Evolutionary conservation across 53 echinoderm and acorn worm genomes (phyloP).

Genomic region (Echinarachnius parma): DNA sequence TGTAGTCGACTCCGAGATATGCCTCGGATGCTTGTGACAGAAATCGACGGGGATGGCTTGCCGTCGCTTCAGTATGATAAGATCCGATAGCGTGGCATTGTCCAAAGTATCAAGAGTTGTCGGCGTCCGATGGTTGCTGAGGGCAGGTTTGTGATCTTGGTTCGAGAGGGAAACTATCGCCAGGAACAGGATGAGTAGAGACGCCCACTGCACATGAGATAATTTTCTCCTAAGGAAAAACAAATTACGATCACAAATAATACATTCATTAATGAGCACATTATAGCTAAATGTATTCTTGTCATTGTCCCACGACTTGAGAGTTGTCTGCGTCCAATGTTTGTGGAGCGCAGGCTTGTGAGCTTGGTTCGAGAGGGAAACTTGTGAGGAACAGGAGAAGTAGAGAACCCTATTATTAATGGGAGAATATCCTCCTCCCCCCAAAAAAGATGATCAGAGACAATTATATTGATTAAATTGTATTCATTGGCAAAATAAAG

Average conservation of each 20-base stretch:
- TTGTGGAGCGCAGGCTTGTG: too few relatives aligned
- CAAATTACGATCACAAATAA: neutral
- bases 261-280: neutral
- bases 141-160: conserved; percentile 30
- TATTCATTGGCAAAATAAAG: too few relatives aligned
- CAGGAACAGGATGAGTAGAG: conserved; percentile 80
- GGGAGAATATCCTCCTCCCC: too few relatives aligned
- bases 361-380: too few relatives aligned
- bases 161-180: conserved; percentile 86
- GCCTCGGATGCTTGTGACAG: conserved; percentile 21
- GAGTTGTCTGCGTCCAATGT: too few relatives aligned
- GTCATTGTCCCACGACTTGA: too few relatives aligned
- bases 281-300: too few relatives aligned
- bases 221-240: conserved; percentile 67
- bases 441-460: too few relatives aligned
- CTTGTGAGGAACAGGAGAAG: too few relatives aligned
- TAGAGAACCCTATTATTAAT: too few relatives aligned
- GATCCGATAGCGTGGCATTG: conserved; percentile 23
- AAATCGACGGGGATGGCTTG: conserved; percentile 21
- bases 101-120: conserved; percentile 22
- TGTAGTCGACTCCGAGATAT: conserved; percentile 3
- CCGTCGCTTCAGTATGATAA: neutral
- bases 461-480: too few relatives aligned
- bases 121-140: conserved; percentile 1
- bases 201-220: conserved; percentile 79